These are phyloP conservation scores for Limnephilus auricula DNA, from an alignment of 2,888 invertebrate species.

Conservation along the genomic window DNA sequence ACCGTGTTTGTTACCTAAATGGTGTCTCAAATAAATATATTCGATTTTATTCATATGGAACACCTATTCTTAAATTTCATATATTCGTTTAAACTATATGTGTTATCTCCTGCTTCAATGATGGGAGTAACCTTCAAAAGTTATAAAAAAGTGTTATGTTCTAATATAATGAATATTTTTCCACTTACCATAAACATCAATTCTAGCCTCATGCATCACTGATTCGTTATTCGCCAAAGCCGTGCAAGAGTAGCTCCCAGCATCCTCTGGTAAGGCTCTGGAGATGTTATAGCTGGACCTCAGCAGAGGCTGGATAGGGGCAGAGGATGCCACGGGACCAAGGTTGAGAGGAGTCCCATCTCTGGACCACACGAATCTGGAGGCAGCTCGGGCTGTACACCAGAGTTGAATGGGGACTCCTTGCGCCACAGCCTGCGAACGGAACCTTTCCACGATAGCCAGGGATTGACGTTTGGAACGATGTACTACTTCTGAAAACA, in stretches of 20 bases:
- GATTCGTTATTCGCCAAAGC: slow-evolving; percentile 57
- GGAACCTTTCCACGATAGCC: slow-evolving; percentile 59
- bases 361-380: slow-evolving; percentile 57
- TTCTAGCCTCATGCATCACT: slow-evolving; percentile 80
- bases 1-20: too few relatives aligned
- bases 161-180: too few relatives aligned
- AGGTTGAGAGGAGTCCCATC: slow-evolving; percentile 56
- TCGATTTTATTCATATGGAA: too few relatives aligned
- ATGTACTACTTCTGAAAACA: background rate
- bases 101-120: too few relatives aligned
- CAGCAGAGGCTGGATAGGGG: background rate
- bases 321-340: background rate
- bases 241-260: slow-evolving; percentile 63
- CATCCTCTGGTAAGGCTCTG: slow-evolving; percentile 62
- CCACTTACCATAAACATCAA: slow-evolving; percentile 80
- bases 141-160: too few relatives aligned
- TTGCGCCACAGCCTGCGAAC: slow-evolving; percentile 52
- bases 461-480: slow-evolving; percentile 49
- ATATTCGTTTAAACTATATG: too few relatives aligned
- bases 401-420: slow-evolving; percentile 48
- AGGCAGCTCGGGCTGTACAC: slow-evolving; percentile 59
- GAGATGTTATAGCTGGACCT: slow-evolving; percentile 57
- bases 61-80: too few relatives aligned
- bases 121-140: too few relatives aligned
- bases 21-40: too few relatives aligned